Base-by-base conservation (phyloP, 2,888 invertebrate genomes). In the Auanema freiburgensis region DNA sequence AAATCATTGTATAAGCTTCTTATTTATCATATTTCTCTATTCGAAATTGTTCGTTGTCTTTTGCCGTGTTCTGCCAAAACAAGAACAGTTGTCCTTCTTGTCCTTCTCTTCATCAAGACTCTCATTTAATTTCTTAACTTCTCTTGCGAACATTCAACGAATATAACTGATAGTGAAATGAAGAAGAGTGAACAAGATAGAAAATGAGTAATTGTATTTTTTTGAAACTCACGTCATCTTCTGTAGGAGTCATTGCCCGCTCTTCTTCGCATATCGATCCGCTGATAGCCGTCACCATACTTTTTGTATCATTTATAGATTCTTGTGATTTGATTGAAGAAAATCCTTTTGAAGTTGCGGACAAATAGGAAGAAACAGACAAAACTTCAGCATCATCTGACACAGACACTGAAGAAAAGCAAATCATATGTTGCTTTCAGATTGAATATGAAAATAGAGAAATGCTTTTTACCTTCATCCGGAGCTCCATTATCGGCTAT, bases 291-390 rank as follows among this genome's bases (percentile, higher is more conserved):
- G 74, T 74, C 42, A 76, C 70, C 72, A 74, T 71, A 65, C 72
- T 70, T 59, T 67, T 70, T 16, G 69, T 69, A 58, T 70, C 69
- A 42, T 71, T 71, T 54, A 66, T 40, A 44, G 18, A 49, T 57
- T 12, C 74, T 56, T 74, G 67, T 24, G 79, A 79, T 63, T 80
- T 80, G 18, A 79, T 77, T 10, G 77, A 77, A 8, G 77, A 77
- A 60, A 77, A 66, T n/a, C 76, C 76, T 69, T 77, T 76, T 6
- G 80, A 80, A n/a, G 76, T 77, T 55, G 80, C 80, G 5, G 80
- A 79, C 44, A 80, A 73, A 65, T 78, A 80, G n/a, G 80, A 80
- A 18, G 74, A 74, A 16, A 79, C 70, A 0, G 79, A 80, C 14
- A 72, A 50, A 16, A 76, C 65, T 58, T 79, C 78, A 5, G 53